Conservation (phyloP, 1,140 invertebrate species). For the Drosophila nigrodunni region DNA sequence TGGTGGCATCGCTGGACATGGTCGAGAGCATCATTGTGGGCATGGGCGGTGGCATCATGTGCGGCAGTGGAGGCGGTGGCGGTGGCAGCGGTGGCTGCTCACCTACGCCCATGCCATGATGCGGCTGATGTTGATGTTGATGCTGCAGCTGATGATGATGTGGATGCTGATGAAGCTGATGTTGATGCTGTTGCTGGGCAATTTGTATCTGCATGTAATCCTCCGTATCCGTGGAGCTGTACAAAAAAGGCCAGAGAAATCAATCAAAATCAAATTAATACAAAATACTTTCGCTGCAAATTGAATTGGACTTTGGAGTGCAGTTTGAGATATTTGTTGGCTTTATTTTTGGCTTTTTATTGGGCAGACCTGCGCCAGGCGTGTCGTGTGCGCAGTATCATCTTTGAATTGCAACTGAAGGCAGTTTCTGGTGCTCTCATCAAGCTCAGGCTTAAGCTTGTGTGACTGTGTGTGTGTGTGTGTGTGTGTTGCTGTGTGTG, state of each 20-base stretch:
- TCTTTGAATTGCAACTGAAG: conserved; percentile 75
- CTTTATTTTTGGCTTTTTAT: not conserved
- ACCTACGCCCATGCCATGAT: conserved; percentile 56
- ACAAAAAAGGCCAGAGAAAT: not conserved
- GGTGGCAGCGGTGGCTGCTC: conserved; percentile 83
- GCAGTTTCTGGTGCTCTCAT: not conserved
- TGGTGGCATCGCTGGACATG: conserved; percentile 53
- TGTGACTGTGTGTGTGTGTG: conserved; percentile 1
- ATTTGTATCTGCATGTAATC: conserved; percentile 84
- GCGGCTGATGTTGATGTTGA: conserved; percentile 79
- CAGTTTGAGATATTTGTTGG: not conserved
- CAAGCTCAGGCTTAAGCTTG: conserved; percentile 24
- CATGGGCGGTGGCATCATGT: conserved; percentile 79
- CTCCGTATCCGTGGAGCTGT: conserved; percentile 83
- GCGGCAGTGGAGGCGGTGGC: conserved; percentile 86
- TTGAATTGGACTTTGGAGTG: not conserved
- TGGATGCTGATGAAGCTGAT: conserved; percentile 57
- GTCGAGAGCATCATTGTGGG: conserved; percentile 68
- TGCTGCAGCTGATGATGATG: conserved; percentile 83
- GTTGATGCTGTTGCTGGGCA: conserved; percentile 67
- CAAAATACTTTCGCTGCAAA: conserved; percentile 22
- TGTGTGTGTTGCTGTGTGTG: conserved; percentile 32
- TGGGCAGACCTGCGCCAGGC: conserved; percentile 73
- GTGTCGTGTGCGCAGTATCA: conserved; percentile 81
- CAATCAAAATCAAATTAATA: not conserved